Base-by-base conservation (phyloP, 2,797 vertebrate genomes). In the Pangasius krempfi region DNA sequence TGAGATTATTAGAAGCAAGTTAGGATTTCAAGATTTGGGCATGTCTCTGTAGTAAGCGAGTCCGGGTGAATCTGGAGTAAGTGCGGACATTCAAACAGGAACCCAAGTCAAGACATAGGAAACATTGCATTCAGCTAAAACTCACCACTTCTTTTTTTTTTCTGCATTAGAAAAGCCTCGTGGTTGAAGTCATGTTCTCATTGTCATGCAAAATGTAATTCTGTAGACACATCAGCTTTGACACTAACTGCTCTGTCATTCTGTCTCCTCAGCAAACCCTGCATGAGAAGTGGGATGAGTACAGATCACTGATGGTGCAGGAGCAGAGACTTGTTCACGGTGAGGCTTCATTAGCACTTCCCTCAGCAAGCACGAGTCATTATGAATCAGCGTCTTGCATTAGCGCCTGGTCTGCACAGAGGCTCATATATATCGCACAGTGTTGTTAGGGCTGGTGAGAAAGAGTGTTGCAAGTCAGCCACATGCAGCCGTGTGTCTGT, bases 211-310 rank as follows among this genome's bases (percentile, higher is more conserved):
- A 13, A 22, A 14, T 80, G 78, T 22, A n/a, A 13, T 8, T 33
- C 4, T 33, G 30, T 56, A 16, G 6, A 18, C 16, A 33, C 58
- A 8, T 83, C 30, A 4, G 40, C n/a, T 54, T 33, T n/a, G 56
- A 8, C 64, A 18, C 40, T 60, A 13, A 62, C 56, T 54, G 13
- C 52, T 44, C 1, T 80, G 33, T 89, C 86, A 70, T 56, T 82
- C 2, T 86, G 27, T 83, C 8, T 86, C 58, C 16, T 9, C 66
- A 99, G 98, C 98, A 99, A 99, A 98, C 97, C 0, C 95, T 99
- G 13, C 97, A 98, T 18, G 98, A 99, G 94, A 99, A 99, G 91
- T 99, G 98, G 98, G 98, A 98, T 5, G 98, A 99, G 87, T 99
- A 98, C 91, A 96, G 98, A 44, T 98, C 97, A 0, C 92, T 99